Percentiles rank a stretch among this genome's conserved stretches.
These are phyloP conservation scores for Macrosoma leucophasiata DNA, from an alignment of 2,888 invertebrate species.

Conservation along the genomic window DNA sequence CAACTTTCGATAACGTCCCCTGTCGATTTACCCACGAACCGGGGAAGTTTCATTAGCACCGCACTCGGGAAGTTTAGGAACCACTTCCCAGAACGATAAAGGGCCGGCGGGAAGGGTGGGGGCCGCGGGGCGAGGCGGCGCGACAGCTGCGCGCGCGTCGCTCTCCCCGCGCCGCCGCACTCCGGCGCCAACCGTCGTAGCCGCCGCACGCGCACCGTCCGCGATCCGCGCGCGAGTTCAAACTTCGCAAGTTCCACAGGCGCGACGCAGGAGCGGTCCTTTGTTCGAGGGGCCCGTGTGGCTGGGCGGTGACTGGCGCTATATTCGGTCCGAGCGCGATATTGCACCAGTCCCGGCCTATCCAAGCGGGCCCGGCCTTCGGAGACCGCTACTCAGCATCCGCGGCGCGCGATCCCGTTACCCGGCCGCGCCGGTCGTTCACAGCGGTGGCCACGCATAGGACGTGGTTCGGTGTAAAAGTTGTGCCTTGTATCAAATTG, in stretches of 20 bases:
- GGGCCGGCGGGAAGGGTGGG: conserved; percentile 47
- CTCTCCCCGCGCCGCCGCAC: conserved; percentile 48
- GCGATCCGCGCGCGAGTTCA: conserved; percentile 28
- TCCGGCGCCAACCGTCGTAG: conserved; percentile 49
- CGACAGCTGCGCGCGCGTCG: conserved; percentile 70
- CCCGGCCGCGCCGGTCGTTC: conserved; percentile 64
- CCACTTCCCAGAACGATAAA: conserved; percentile 75
- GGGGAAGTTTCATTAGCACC: conserved; percentile 48
- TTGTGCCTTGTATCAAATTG: conserved; percentile 70
- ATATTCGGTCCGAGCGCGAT: conserved; percentile 68
- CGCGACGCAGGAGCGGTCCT: conserved; percentile 57
- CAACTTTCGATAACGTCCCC: conserved; percentile 47
- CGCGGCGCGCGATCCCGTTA: conserved; percentile 71
- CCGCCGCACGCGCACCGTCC: conserved; percentile 31
- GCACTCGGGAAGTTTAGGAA: conserved; percentile 72
- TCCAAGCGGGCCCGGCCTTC: conserved; percentile 69
- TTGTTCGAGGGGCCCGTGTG: conserved; percentile 68
- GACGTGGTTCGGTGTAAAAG: conserved; percentile 73
- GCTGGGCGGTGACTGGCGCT: conserved; percentile 72
- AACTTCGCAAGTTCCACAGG: conserved; percentile 29
- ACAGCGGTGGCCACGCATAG: conserved; percentile 73
- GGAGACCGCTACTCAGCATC: conserved; percentile 71
- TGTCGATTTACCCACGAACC: conserved; percentile 34
- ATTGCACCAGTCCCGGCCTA: conserved; percentile 78
- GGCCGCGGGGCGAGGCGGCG: conserved; percentile 41